Evolutionary conservation across 1,140 invertebrate species (phyloP).

Genomic region (Nilaparvata lugens): DNA sequence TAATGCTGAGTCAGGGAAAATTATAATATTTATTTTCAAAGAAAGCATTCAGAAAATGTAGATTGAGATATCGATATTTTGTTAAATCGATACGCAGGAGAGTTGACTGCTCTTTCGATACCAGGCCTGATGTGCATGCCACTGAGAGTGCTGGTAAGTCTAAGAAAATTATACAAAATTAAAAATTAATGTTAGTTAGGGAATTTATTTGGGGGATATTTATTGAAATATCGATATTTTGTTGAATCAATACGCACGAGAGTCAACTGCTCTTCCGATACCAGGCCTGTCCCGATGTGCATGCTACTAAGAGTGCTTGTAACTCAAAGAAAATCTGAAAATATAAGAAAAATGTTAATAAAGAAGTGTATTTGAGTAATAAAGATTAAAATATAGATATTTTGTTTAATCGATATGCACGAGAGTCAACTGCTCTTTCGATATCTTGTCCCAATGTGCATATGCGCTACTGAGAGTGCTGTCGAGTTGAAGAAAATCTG

Average conservation of each 20-base stretch:
- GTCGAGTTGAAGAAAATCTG: no score
- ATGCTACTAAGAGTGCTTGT: slow-evolving; percentile 64
- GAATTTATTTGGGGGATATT: no score
- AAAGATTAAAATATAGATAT: no score
- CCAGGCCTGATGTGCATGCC: slow-evolving; percentile 50
- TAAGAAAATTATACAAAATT: slow-evolving; percentile 6
- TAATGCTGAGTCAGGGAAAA: background rate
- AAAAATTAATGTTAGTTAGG: background rate
- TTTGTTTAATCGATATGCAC: no score
- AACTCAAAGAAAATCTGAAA: slow-evolving; percentile 30
- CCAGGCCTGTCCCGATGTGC: slow-evolving; percentile 53
- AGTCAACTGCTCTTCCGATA: slow-evolving; percentile 50
- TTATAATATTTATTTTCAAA: no score
- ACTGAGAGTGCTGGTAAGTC: slow-evolving; percentile 68
- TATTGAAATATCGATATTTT: no score
- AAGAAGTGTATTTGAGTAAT: no score
- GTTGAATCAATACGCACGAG: no score
- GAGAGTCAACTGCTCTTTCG: slow-evolving; percentile 48
- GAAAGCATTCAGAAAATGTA: no score
- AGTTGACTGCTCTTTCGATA: slow-evolving; percentile 51
- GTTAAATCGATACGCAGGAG: no score
- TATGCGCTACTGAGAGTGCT: slow-evolving; percentile 56
- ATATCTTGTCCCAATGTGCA: slow-evolving; percentile 58
- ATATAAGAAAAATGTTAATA: background rate
- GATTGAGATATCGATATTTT: no score